A percentile compares a stretch with the other conserved stretches of the same genome.
phyloP scores from a whole-genome alignment of 2,113 vertebrate species.

The Meriones unguiculatus region DNA sequence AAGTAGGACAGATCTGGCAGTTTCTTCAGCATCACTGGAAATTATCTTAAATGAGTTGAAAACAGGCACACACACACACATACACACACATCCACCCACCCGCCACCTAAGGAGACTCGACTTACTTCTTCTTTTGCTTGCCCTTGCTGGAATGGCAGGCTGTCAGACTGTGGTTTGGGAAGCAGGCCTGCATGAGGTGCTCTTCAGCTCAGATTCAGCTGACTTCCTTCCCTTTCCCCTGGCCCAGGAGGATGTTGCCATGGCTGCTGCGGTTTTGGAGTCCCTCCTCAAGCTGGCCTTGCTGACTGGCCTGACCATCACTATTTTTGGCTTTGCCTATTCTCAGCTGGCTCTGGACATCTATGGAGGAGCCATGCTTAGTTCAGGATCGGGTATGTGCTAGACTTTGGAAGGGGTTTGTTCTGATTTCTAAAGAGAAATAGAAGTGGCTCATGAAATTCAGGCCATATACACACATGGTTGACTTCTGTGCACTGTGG shows the following conservation, averaged over 20 bases:
- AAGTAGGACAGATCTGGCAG: neutral
- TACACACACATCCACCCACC: neutral
- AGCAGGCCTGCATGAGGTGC: neutral
- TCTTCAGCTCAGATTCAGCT: slow-evolving; percentile 34
- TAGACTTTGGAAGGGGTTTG: neutral
- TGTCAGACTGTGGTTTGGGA: neutral
- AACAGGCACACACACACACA: neutral
- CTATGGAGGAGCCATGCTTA: slow-evolving; percentile 95
- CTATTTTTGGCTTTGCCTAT: slow-evolving; percentile 95
- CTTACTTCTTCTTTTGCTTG: neutral
- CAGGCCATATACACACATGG: neutral
- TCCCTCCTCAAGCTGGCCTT: slow-evolving; percentile 95
- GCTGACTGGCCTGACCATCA: slow-evolving; percentile 94
- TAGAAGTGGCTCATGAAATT: neutral
- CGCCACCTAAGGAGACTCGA: neutral
- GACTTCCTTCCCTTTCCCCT: neutral
- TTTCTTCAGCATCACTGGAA: slow-evolving; percentile 40
- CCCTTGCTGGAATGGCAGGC: neutral
- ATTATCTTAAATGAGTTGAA: slow-evolving; percentile 1
- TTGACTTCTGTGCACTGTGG: neutral
- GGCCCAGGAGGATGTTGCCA: slow-evolving; percentile 92
- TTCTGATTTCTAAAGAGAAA: slow-evolving; percentile 58
- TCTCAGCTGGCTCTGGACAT: slow-evolving; percentile 96
- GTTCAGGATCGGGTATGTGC: slow-evolving; percentile 90
- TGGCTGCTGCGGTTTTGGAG: slow-evolving; percentile 93